These are phyloP conservation scores for Aricia artaxerxes DNA, from an alignment of 2,888 invertebrate species.

Conservation along the genomic window DNA sequence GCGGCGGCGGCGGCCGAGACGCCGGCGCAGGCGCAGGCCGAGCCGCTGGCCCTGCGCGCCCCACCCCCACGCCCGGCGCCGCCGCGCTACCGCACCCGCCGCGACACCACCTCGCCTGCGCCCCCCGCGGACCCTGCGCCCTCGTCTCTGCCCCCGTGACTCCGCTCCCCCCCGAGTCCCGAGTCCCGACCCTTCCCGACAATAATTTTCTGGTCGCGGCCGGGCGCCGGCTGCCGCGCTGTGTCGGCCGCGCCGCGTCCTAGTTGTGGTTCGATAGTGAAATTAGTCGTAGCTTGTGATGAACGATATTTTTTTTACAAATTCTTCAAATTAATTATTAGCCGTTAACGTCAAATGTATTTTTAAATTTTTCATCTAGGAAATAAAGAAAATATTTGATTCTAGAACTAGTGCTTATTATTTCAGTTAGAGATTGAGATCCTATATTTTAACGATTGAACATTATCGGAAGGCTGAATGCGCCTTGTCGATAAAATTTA, in stretches of 20 bases:
- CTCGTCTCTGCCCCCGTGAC: conserved; percentile 36
- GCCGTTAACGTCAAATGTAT: conserved; percentile 23
- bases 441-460: not conserved
- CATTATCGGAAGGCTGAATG: no score
- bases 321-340: conserved; percentile 24
- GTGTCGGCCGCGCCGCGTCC: not conserved
- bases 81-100: conserved; percentile 35
- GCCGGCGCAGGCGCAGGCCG: conserved; percentile 40
- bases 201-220: conserved; percentile 58
- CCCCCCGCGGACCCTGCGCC: conserved; percentile 35
- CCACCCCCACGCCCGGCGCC: conserved; percentile 41
- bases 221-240: not conserved
- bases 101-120: conserved; percentile 31
- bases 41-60: conserved; percentile 45
- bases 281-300: conserved; percentile 28
- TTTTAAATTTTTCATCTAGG: conserved; percentile 30
- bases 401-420: not conserved
- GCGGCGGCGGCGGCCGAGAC: conserved; percentile 55
- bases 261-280: conserved; percentile 28
- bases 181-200: conserved; percentile 48
- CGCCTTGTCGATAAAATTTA: no score
- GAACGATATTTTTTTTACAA: conserved; percentile 30
- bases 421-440: not conserved
- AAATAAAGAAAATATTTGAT: conserved; percentile 26
- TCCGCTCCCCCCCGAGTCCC: not conserved